Percentiles rank a stretch among this genome's conserved stretches.
These are phyloP conservation scores for Sebastolobus altivelis DNA, from an alignment of 2,797 vertebrate genomes.

Conservation along the genomic window DNA sequence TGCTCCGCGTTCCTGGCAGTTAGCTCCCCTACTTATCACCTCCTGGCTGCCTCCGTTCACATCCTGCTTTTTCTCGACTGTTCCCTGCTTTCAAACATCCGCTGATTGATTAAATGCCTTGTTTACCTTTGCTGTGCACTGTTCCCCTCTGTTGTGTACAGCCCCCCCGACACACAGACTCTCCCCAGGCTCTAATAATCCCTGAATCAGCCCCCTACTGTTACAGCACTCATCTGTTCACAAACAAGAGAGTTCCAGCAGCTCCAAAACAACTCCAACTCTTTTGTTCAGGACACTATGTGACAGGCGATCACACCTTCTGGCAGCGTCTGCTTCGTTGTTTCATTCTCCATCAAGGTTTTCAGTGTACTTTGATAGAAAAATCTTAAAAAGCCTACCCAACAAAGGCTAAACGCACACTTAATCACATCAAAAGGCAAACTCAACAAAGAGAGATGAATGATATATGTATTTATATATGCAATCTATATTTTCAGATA, in stretches of 20 bases:
- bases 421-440: constrained; percentile 57
- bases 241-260: constrained; percentile 76
- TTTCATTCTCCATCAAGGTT: constrained; percentile 10
- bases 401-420: constrained; percentile 15
- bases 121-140: constrained; percentile 52
- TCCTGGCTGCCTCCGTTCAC: constrained; percentile 42
- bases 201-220: constrained; percentile 68
- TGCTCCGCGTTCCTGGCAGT: constrained; percentile 35
- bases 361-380: background rate
- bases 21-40: constrained; percentile 72
- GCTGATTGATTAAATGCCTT: constrained; percentile 65
- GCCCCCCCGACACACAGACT: constrained; percentile 2
- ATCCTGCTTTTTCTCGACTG: constrained; percentile 71
- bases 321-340: constrained; percentile 44
- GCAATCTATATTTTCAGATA: constrained; percentile 86
- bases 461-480: constrained; percentile 87
- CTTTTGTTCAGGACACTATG: constrained; percentile 64
- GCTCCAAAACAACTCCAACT: constrained; percentile 14
- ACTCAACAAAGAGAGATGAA: constrained; percentile 68
- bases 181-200: constrained; percentile 56
- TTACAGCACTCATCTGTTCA: constrained; percentile 48
- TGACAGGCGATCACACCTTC: constrained; percentile 42
- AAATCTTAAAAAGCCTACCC: background rate
- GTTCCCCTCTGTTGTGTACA: constrained; percentile 53
- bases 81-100: constrained; percentile 59